phyloP scores from a whole-genome alignment of 2,888 invertebrate species.

The Digitonthophagus gazella region DNA sequence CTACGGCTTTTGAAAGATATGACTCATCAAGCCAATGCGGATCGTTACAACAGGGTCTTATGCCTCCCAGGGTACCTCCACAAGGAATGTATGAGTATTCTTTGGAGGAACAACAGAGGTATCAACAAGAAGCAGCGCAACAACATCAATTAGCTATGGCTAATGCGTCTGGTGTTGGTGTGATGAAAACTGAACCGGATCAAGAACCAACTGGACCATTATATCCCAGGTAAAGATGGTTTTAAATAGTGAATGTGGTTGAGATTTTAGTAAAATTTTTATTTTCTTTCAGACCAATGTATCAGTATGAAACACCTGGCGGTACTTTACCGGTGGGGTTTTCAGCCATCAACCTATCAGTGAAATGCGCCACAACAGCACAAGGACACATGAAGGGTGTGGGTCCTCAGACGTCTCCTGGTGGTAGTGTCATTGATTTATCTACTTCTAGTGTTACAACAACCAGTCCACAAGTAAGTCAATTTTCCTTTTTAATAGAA shows the following conservation, averaged over 20 bases:
- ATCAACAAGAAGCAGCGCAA: slow-evolving; percentile 57
- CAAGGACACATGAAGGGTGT: slow-evolving; percentile 62
- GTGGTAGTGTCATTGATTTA: slow-evolving; percentile 80
- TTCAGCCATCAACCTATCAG: slow-evolving; percentile 80
- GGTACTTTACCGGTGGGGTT: slow-evolving; percentile 72
- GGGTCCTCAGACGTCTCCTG: slow-evolving; percentile 69
- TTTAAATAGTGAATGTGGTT: background rate
- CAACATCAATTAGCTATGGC: slow-evolving; percentile 56
- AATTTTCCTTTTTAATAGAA: background rate
- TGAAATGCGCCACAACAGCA: slow-evolving; percentile 77
- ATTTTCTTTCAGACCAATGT: slow-evolving; percentile 68
- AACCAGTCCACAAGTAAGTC: slow-evolving; percentile 75
- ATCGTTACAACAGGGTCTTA: slow-evolving; percentile 52
- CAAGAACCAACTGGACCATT: slow-evolving; percentile 70
- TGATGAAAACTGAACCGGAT: slow-evolving; percentile 69
- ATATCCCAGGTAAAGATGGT: slow-evolving; percentile 63
- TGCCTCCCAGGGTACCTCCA: slow-evolving; percentile 50
- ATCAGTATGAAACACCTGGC: slow-evolving; percentile 74
- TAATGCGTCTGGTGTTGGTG: slow-evolving; percentile 54
- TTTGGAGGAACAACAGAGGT: slow-evolving; percentile 60
- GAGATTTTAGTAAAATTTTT: slow-evolving; percentile 18
- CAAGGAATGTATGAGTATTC: slow-evolving; percentile 63
- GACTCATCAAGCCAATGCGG: slow-evolving; percentile 53
- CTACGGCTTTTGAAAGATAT: slow-evolving; percentile 64
- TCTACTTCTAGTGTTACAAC: slow-evolving; percentile 83